phyloP scores from a whole-genome alignment of 2,113 vertebrate genomes.

The Thomomys bottae region DNA sequence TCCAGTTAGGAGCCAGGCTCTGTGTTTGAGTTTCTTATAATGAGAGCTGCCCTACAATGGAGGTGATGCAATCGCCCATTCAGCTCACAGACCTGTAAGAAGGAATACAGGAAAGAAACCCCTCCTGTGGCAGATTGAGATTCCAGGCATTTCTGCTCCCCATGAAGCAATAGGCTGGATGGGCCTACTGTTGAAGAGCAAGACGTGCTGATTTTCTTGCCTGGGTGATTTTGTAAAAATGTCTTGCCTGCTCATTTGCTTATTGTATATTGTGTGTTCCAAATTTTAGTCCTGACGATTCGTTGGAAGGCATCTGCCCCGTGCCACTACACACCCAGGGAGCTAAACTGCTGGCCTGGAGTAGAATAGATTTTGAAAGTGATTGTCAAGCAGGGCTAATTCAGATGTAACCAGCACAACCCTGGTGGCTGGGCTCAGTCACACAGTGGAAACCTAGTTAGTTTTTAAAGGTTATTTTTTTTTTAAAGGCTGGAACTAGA shows the following conservation, averaged over 20 bases:
- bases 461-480: slow-evolving; percentile 60
- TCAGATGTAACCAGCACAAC: slow-evolving; percentile 65
- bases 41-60: slow-evolving; percentile 74
- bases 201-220: slow-evolving; percentile 55
- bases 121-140: slow-evolving; percentile 57
- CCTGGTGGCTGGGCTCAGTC: slow-evolving; percentile 41
- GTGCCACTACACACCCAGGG: not conserved
- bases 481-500: slow-evolving; percentile 43
- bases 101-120: slow-evolving; percentile 56
- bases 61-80: slow-evolving; percentile 67
- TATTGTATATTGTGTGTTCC: slow-evolving; percentile 30
- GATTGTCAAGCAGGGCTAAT: slow-evolving; percentile 65
- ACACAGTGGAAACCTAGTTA: slow-evolving; percentile 40
- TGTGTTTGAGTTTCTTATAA: slow-evolving; percentile 78
- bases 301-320: slow-evolving; percentile 49
- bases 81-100: slow-evolving; percentile 55
- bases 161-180: slow-evolving; percentile 41
- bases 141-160: slow-evolving; percentile 73
- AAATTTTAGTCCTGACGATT: slow-evolving; percentile 26
- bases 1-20: slow-evolving; percentile 77
- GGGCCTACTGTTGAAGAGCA: slow-evolving; percentile 59
- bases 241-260: slow-evolving; percentile 56
- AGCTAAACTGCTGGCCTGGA: not conserved
- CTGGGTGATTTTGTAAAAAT: slow-evolving; percentile 60
- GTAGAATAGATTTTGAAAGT: slow-evolving; percentile 28